Evolutionary conservation across 2,888 invertebrate genomes (phyloP), one percentile per base, ranked within the genome.

Genomic region (Cheilosia soror): DNA sequence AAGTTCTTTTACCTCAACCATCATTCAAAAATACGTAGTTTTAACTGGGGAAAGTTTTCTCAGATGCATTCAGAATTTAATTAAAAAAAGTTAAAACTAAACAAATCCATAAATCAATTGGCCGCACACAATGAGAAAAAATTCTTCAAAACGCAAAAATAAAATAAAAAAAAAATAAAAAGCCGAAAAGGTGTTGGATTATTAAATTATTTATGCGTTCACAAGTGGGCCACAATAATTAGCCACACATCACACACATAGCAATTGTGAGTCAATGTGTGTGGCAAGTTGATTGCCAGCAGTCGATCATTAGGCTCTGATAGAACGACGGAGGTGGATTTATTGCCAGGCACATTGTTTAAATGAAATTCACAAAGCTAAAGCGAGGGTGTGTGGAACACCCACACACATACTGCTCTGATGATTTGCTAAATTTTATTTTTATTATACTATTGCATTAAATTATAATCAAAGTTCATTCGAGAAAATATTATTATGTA

Each of bases 241-340:
- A 78, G 62, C 62, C 55, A 42, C 65, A 58, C 51, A 42, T 44
- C 31, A 68, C 40, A 53, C 25, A 75, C 20, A 51, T 1, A 25
- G 2, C 40, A 9, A 29, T 11, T 37, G 20, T 27, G 13, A 65
- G 51, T 68, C 68, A 33, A 51, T 33, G 57, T 77, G 62, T 63
- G 53, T 15, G 62, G 66, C 57, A 58, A 69, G 55, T 69, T 78
- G 78, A 78, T 78, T 78, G 78, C 78, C 78, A 78, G 63, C 78
- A 71, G 63, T 78, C 78, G 78, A 78, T 78, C 78, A 78, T 78
- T 71, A 78, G 63, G 40, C 77, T 44, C 76, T 62, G 55, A 69
- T 69, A 55, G 33, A 71, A 51, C 40, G 78, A 51, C 40, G 78
- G 69, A 69, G 78, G 78, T 71, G 69, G 78, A 78, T 78, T 78